Conservation (phyloP, 1,140 invertebrate genomes). For the Drosophila azteca region DNA sequence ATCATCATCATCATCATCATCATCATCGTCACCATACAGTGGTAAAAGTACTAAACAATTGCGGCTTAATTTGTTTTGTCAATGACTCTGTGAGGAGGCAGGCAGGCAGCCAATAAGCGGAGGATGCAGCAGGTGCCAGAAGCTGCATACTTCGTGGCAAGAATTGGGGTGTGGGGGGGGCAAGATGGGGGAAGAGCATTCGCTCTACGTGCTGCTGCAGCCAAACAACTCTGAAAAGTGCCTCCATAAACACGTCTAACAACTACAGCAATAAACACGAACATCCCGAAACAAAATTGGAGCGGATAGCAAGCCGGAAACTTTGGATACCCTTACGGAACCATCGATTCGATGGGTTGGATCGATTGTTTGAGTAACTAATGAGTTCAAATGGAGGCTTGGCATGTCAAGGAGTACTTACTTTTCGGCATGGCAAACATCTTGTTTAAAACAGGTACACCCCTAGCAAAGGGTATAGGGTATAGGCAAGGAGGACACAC, state of each 20-base stretch:
- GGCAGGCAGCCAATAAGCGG: slow-evolving; percentile 19
- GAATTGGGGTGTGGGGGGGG: not conserved
- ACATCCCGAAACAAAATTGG: slow-evolving; percentile 7
- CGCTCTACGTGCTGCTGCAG: slow-evolving; percentile 56
- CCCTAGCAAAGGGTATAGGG: too few species aligned
- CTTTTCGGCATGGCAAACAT: too few species aligned
- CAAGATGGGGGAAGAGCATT: not conserved
- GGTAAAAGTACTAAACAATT: slow-evolving; percentile 47
- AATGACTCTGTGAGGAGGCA: slow-evolving; percentile 13
- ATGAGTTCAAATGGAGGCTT: too few species aligned
- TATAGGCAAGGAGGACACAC: not conserved
- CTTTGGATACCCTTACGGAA: not conserved
- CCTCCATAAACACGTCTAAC: slow-evolving; percentile 70
- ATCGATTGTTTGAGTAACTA: too few species aligned
- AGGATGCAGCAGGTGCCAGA: not conserved
- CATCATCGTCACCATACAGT: not conserved
- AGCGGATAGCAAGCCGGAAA: not conserved
- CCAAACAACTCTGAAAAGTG: slow-evolving; percentile 44
- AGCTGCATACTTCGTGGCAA: not conserved
- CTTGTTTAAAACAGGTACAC: not conserved
- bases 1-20: too few species aligned
- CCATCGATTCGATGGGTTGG: not conserved
- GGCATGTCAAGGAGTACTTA: too few species aligned
- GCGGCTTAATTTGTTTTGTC: slow-evolving; percentile 66
- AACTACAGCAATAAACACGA: slow-evolving; percentile 21